Base-by-base conservation (phyloP, 2,113 vertebrate species). In the Plestiodon gilberti region DNA sequence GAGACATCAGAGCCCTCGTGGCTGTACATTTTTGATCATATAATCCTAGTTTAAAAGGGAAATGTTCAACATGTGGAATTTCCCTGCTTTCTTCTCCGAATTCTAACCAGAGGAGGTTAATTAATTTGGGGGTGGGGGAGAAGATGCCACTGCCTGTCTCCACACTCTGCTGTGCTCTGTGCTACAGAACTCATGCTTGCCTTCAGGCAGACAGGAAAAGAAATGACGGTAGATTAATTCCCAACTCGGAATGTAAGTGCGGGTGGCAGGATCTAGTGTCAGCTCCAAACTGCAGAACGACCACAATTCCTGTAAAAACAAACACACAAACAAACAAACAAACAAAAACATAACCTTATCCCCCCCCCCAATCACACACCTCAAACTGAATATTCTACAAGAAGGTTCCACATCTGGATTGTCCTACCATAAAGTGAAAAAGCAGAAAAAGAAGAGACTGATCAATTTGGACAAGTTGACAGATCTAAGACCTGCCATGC, bases 31-130 rank as follows among this genome's bases (percentile, higher is more conserved):
- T 95, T 95, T 85, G 74, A 78, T 78, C 93, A 95, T 90, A 93
- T 93, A 94, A 94, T 94, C 93, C 92, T 88, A 92, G 93, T 94
- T 95, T 95, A 95, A 95, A 95, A 93, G 92, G 94, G 90, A 90
- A 88, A 93, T 95, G 93, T 94, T 93, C 93, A 93, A 89, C 90
- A 84, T 87, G 92, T 94, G 95, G 95, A 95, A 95, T 94, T 95
- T 95, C 95, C 95, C 94, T 76, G 81, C 90, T 94, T 93, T 94
- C 89, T 94, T 84, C 93, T 95, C 94, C 94, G 94, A 94, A 94
- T 0, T 13, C 76, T 93, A 91, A 89, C 93, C 62, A 84, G 83
- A 84, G 65, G 76, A 85, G n/a, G n/a, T 57, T 85, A 78, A 85
- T 85, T 85, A 69, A 78, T 85, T 78, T 28, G 20, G 28, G 64